Conservation (phyloP, 2,888 invertebrate species). For the Apeira syringaria region DNA sequence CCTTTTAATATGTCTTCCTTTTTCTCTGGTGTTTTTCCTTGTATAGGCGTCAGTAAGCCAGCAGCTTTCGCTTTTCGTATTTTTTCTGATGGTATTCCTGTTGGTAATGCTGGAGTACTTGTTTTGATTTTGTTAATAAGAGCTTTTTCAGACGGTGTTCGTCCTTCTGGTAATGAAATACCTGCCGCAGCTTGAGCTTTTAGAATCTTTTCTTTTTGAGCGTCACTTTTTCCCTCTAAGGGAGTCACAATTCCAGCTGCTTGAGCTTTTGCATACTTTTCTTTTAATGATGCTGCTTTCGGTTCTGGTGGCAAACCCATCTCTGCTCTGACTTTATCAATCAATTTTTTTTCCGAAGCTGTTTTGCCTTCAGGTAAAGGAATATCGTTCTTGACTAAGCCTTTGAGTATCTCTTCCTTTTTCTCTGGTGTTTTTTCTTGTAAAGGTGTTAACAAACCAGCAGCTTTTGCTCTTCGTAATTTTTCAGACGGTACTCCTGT, state of each 20-base stretch:
- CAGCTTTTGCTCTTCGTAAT: conserved; percentile 25
- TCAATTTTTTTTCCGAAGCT: conserved; percentile 27
- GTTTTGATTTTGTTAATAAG: conserved; percentile 20
- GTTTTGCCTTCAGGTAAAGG: conserved; percentile 33
- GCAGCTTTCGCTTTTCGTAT: too few species aligned
- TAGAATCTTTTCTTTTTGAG: conserved; percentile 40
- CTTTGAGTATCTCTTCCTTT: conserved; percentile 42
- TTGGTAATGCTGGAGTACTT: neutral
- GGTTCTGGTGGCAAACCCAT: conserved; percentile 33
- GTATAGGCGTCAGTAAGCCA: too few species aligned
- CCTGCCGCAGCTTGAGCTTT: conserved; percentile 29
- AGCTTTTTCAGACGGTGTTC: conserved; percentile 38
- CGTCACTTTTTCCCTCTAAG: conserved; percentile 33
- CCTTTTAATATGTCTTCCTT: too few species aligned
- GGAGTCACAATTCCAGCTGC: conserved; percentile 34
- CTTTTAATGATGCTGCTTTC: conserved; percentile 24
- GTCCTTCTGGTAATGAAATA: conserved; percentile 38
- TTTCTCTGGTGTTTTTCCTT: too few species aligned
- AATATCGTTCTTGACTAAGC: conserved; percentile 33
- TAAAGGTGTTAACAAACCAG: conserved; percentile 31
- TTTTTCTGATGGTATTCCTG: too few species aligned
- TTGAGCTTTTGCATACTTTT: conserved; percentile 26
- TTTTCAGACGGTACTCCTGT: conserved; percentile 20
- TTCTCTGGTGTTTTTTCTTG: conserved; percentile 40
- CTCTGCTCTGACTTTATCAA: conserved; percentile 28